Base-by-base conservation (phyloP, 2,113 vertebrate species). In the Hippocampus comes region DNA sequence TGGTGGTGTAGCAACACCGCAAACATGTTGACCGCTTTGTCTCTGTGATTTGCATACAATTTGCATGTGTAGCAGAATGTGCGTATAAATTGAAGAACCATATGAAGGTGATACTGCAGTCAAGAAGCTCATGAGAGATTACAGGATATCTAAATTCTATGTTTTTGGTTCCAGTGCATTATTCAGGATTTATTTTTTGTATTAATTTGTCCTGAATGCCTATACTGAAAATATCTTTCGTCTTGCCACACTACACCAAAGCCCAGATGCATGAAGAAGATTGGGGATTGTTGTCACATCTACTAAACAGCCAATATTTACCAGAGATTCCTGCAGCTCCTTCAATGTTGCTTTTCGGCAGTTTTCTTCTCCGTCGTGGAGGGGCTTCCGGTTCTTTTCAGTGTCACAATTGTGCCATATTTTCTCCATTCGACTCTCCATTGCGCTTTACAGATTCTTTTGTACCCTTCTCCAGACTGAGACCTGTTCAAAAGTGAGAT, bases 31-130 rank as follows among this genome's bases (percentile, higher is more conserved):
- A 20, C 9, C 2, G 10, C 38, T 2, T 23, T 66, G 30, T 25
- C 8, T 71, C 8, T 67, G 1, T 74, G 25, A 46, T 71, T 71
- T 70, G 7, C 12, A 20, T 15, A 27, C 70, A 0, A 71, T 74
- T 41, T 21, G 21, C 46, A 51, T 63, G 9, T 12, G 23, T 7
- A 34, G 38, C n/a, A 34, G 43, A 69, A 69, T 25, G 34, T 74
- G 17, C 63, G n/a, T 57, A 61, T 43, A 9, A 51, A 18, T 67
- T 65, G 21, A 46, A 66, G 42, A 48, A 25, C 42, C 67, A 38
- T 68, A 55, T 38, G 30, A 53, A 56, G 41, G 10, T 59, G 56
- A 59, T 59, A 59, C 56, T 12, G 56, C 23, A 53, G 11, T 14
- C 11, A 27, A n/a, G 25, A 27, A 53, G 5, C 18, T 53, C 25